Evolutionary conservation across 2,797 vertebrate genomes (phyloP).

Genomic region (Karalla daura): DNA sequence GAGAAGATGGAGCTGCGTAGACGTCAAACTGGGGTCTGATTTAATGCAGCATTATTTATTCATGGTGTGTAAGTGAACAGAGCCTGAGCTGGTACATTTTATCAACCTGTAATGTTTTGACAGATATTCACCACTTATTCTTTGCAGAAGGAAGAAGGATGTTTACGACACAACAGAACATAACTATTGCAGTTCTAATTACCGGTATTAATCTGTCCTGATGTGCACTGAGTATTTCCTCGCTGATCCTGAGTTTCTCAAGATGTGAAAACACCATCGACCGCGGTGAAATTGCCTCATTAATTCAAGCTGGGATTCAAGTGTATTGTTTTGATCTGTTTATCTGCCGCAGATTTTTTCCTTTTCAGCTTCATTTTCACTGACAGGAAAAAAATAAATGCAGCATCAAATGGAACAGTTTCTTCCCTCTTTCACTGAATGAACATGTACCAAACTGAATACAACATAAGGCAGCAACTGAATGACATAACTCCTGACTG

Average conservation of each 20-base stretch:
- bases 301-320: conserved; percentile 2
- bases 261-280: background rate
- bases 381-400: no score
- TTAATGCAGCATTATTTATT: background rate
- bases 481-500: background rate
- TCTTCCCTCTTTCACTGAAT: background rate
- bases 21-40: background rate
- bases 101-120: background rate
- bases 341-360: background rate
- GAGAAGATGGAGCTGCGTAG: no score
- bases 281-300: background rate
- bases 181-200: no score
- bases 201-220: no score
- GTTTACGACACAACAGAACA: no score
- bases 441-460: background rate
- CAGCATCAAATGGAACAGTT: background rate
- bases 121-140: no score
- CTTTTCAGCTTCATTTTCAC: no score
- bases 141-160: no score
- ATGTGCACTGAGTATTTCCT: no score
- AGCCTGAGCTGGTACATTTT: background rate
- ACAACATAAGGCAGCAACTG: background rate
- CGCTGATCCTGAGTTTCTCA: no score
- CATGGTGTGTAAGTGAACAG: background rate
- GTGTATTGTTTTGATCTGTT: conserved; percentile 5